These are phyloP conservation scores for Pantherophis vulpinus DNA, from an alignment of 2,797 vertebrate species.

Conservation along the genomic window DNA sequence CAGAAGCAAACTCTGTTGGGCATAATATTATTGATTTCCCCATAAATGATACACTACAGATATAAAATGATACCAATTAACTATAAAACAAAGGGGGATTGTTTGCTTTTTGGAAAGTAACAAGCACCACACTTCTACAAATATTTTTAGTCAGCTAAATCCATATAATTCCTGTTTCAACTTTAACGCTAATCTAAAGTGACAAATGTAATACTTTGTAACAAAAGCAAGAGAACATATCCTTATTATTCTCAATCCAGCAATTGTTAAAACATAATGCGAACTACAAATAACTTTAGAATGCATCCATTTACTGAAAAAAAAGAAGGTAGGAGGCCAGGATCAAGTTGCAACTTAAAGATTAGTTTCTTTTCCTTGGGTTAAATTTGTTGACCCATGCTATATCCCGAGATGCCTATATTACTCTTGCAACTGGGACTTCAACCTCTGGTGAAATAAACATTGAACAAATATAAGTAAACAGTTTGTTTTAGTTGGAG, in stretches of 20 bases:
- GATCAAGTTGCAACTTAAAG: conserved; percentile 71
- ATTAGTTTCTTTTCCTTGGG: conserved; percentile 70
- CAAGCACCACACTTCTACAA: conserved; percentile 69
- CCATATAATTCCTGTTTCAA: conserved; percentile 80
- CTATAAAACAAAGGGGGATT: conserved; percentile 67
- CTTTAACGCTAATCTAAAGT: conserved; percentile 77
- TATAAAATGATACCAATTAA: not conserved
- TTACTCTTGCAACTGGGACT: conserved; percentile 76
- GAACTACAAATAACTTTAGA: conserved; percentile 79
- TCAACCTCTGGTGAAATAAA: conserved; percentile 80
- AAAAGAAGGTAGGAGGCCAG: conserved; percentile 56
- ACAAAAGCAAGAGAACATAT: conserved; percentile 78
- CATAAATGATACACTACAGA: not conserved
- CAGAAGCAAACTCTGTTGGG: not conserved
- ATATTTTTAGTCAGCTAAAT: conserved; percentile 72
- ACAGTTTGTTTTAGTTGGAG: conserved; percentile 83
- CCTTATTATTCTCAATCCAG: conserved; percentile 75
- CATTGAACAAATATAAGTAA: conserved; percentile 80
- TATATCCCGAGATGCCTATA: conserved; percentile 76
- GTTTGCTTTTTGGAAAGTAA: conserved; percentile 55
- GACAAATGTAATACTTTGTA: conserved; percentile 82
- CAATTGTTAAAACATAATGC: conserved; percentile 77
- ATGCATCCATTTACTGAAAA: conserved; percentile 74
- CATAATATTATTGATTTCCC: not conserved
- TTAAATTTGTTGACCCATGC: conserved; percentile 80